These are phyloP conservation scores for Mionectes macconnelli DNA, from an alignment of 2,113 vertebrate species.

Conservation along the genomic window DNA sequence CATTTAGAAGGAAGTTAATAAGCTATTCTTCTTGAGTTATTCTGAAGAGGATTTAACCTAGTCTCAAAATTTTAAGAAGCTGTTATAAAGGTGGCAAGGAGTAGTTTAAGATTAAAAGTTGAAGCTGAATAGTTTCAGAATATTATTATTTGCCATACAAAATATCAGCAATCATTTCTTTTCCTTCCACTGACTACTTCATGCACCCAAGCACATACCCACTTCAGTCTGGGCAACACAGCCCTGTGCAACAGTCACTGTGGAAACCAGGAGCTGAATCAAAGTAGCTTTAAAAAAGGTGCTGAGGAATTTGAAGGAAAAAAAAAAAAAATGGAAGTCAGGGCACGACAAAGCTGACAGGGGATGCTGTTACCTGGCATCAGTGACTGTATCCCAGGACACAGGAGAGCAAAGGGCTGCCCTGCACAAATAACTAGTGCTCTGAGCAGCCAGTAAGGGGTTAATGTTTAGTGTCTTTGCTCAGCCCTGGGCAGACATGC, in stretches of 20 bases:
- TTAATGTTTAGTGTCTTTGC: slow-evolving; percentile 1
- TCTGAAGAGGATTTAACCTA: not conserved
- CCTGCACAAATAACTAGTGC: not conserved
- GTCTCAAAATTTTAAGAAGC: not conserved
- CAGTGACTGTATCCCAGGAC: not conserved
- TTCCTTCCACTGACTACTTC: not conserved
- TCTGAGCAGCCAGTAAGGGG: not conserved
- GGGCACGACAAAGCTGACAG: not conserved
- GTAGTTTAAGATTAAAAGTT: not conserved
- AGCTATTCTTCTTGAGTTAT: not conserved
- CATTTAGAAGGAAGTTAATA: not conserved
- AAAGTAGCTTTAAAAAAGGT: not conserved
- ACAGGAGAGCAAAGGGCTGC: not conserved
- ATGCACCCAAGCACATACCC: rapidly evolving
- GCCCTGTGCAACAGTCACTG: not conserved
- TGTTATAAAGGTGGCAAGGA: not conserved
- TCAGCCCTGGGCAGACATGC: not conserved
- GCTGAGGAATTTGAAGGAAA: not conserved
- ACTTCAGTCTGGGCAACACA: not conserved
- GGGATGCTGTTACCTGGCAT: not conserved
- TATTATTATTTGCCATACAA: not conserved
- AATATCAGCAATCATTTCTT: not conserved
- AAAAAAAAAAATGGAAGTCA: not conserved
- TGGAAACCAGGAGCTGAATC: not conserved
- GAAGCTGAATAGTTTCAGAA: not conserved